These are phyloP conservation scores for Corythucha ciliata DNA, from an alignment of 2,888 invertebrate species.

Conservation along the genomic window DNA sequence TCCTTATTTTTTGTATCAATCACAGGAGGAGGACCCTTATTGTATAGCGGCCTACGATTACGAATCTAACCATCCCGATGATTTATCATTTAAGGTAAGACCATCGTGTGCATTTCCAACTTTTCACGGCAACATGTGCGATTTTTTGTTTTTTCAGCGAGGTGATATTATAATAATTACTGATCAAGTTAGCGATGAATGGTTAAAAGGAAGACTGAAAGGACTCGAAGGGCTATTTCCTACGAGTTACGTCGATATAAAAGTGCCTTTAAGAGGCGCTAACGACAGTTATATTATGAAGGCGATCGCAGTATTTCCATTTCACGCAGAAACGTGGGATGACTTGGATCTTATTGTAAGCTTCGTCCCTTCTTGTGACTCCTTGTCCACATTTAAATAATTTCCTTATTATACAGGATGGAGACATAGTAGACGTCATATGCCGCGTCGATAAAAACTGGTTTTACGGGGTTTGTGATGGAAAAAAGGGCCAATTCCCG, in stretches of 20 bases:
- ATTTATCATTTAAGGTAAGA: constrained; percentile 68
- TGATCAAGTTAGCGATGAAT: constrained; percentile 63
- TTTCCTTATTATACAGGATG: constrained; percentile 44
- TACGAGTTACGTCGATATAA: constrained; percentile 60
- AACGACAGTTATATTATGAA: constrained; percentile 35
- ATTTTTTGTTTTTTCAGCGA: constrained; percentile 46
- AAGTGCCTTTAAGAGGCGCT: constrained; percentile 50
- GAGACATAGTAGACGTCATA: constrained; percentile 53
- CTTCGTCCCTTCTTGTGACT: too few relatives aligned
- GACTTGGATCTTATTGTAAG: constrained; percentile 50
- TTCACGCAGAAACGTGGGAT: constrained; percentile 52
- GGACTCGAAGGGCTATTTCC: constrained; percentile 74
- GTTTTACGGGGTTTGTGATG: constrained; percentile 63
- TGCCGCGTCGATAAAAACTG: constrained; percentile 65
- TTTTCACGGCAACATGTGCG: too few relatives aligned
- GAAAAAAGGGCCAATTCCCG: constrained; percentile 66
- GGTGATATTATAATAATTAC: constrained; percentile 63
- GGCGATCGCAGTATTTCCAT: constrained; percentile 50
- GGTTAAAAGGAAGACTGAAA: constrained; percentile 64
- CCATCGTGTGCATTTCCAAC: too few relatives aligned
- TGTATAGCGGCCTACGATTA: constrained; percentile 74
- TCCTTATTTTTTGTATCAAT: neutral
- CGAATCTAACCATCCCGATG: constrained; percentile 61
- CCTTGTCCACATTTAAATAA: too few relatives aligned
- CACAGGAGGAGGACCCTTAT: constrained; percentile 42